Conservation (phyloP, 2,888 invertebrate species). For the Diplolepis rosae region DNA sequence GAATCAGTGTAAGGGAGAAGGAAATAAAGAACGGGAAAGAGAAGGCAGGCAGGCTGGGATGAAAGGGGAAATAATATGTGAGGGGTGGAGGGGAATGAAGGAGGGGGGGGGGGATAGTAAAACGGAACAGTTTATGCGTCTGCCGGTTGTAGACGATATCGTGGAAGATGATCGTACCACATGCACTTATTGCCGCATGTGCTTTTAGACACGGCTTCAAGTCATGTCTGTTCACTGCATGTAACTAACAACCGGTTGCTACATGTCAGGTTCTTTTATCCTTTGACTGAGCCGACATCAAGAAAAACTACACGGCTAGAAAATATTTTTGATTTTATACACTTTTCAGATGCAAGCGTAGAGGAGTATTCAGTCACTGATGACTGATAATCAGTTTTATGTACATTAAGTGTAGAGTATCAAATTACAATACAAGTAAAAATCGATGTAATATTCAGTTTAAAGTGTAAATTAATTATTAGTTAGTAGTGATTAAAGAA, state of each 20-base stretch:
- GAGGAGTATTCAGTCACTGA: too few relatives aligned
- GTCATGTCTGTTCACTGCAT: slow-evolving; percentile 47
- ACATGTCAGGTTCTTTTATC: not conserved
- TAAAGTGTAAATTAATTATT: too few relatives aligned
- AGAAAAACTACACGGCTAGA: not conserved
- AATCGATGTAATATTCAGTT: too few relatives aligned
- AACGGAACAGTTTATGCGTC: slow-evolving; percentile 63
- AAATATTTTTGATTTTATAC: not conserved
- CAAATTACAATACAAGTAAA: too few relatives aligned
- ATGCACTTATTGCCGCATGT: slow-evolving; percentile 35
- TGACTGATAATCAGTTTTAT: too few relatives aligned
- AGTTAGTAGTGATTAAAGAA: too few relatives aligned
- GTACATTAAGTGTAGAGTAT: too few relatives aligned
- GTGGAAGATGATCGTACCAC: slow-evolving; percentile 54
- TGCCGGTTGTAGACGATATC: slow-evolving; percentile 58
- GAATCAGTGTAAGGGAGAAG: slow-evolving; percentile 50
- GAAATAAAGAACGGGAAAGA: slow-evolving; percentile 53
- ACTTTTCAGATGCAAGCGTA: too few relatives aligned
- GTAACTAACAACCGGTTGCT: slow-evolving; percentile 19
- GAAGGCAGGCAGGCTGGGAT: too few relatives aligned
- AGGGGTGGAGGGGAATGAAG: slow-evolving; percentile 45
- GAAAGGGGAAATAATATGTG: too few relatives aligned
- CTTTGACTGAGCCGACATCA: slow-evolving; percentile 15
- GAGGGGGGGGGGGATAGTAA: slow-evolving; percentile 55
- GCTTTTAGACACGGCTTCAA: slow-evolving; percentile 52